Evolutionary conservation across 2,888 invertebrate genomes (phyloP), one percentile per base, ranked within the genome.

Genomic region (Eucera pruinosa): DNA sequence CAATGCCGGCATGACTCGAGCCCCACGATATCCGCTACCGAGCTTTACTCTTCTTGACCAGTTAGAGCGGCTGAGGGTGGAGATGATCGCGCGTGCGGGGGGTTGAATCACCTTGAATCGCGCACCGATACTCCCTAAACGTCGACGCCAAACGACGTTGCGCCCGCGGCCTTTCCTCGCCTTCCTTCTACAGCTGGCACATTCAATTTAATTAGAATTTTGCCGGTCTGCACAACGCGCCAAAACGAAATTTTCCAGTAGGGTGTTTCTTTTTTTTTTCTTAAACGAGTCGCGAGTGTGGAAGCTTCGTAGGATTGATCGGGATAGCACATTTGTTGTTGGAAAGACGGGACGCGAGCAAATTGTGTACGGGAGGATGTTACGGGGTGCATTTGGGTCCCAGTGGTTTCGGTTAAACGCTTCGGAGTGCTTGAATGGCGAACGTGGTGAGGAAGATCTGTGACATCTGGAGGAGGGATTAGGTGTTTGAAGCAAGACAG

Each of bases 81-180:
- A 81, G 81, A 80, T 80, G 78, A 82, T 82, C 82, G 78, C 80
- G 50, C 30, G 68, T 39, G 75, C 47, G 71, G 80, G 76, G 70
- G 80, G 74, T 74, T 82, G 77, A 82, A 80, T 82, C 82, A 81
- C 78, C 80, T 77, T 77, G 82, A 81, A 82, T 80, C 82, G 82
- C 84, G 81, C 78, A 81, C 80, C 84, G 84, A 84, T 84, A 84
- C 85, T 83, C 83, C 84, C 81, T 79, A 77, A 84, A 83, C 84
- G 82, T 75, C 82, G 39, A 57, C 57, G 75, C 45, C 20, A 62
- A 36, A 68, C 73, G 71, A 43, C 36, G n/a, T 23, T 64, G 15
- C 65, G 45, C 55, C 65, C 45, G 57, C 55, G 55, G 18, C 54
- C 57, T 71, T 67, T 33, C 30, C 47, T 15, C 18, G 20, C 39